Conservation (phyloP, 2,797 vertebrate species). For the Craterocephalus amniculus region DNA sequence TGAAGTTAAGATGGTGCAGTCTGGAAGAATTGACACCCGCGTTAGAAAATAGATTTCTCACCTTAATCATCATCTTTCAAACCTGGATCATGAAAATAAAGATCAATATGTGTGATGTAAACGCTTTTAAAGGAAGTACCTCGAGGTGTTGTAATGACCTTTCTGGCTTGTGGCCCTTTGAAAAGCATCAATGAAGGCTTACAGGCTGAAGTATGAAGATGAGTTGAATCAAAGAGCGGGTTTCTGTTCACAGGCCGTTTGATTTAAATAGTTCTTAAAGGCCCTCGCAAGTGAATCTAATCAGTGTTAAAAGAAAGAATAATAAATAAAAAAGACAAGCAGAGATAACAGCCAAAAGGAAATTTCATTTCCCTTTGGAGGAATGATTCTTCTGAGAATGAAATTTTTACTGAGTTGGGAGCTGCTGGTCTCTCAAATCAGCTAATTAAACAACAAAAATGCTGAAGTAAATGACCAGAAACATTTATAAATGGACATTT, state of each 20-base stretch:
- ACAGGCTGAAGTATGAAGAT: neutral
- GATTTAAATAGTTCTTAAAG: constrained; percentile 3
- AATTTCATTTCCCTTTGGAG: neutral
- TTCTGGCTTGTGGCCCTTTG: constrained; percentile 3
- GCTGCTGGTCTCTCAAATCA: constrained; percentile 1
- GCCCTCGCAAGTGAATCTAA: constrained; percentile 14
- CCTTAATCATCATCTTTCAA: neutral
- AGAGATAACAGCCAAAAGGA: neutral
- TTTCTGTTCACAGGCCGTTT: constrained; percentile 8
- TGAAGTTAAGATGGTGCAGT: neutral
- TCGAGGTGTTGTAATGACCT: neutral
- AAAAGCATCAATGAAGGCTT: constrained; percentile 1
- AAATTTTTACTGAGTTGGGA: neutral
- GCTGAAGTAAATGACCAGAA: neutral
- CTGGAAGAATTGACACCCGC: neutral
- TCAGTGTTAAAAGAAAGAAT: constrained; percentile 6
- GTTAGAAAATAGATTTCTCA: neutral
- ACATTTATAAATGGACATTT: neutral
- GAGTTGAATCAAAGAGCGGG: constrained; percentile 6
- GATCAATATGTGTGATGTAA: constrained; percentile 12
- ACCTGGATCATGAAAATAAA: constrained; percentile 7
- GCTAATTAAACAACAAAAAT: constrained; percentile 2
- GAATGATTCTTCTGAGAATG: neutral
- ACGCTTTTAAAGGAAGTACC: constrained; percentile 1
- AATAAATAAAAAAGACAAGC: neutral